Evolutionary conservation across 2,797 vertebrate species (phyloP), one percentile per base, ranked within the genome.

Genomic region (Scyliorhinus canicula): DNA sequence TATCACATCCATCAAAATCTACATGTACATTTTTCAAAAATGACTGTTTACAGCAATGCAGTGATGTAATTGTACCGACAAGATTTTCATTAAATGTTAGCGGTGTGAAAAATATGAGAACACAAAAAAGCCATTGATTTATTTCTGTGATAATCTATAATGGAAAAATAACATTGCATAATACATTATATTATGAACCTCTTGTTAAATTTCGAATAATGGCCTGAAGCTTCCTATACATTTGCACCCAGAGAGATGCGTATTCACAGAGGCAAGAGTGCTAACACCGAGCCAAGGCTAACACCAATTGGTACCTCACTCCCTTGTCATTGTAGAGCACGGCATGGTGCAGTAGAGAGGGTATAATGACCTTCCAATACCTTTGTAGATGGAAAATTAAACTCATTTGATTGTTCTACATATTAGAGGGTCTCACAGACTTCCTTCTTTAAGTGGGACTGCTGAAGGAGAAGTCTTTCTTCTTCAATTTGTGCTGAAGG

Each of bases 51-150:
- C 57, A 65, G 88, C 88, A 91, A 65, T 44, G 60, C 60, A 40
- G 40, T 94, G 93, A 94, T 94, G 93, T 74, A 69, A 94, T 94
- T 94, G 67, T 50, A 74, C 65, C 47, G 65, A 35, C 50, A 94
- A 71, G 28, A 94, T 71, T 74, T 94, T 74, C 63, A 94, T 94
- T 94, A 94, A 94, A 94, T 94, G 47, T 94, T 94, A 74, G 44
- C 47, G 2, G 35, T 52, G 31, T 93, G 44, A 44, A 93, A 93
- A 71, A 71, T 55, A 35, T 69, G 63, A 50, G 11, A 93, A 21
- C 47, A 52, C 3, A 52, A 86, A 77, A 91, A 44, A 65, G n/a
- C 88, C 21, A 65, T 65, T 65, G 88, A 91, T 91, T 91, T 91
- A 91, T 91, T 91, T 91, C 88, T 91, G 60, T 91, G 40, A 65